Evolutionary conservation across 2,797 vertebrate genomes (phyloP).

Genomic region (Pseudochirops cupreus): DNA sequence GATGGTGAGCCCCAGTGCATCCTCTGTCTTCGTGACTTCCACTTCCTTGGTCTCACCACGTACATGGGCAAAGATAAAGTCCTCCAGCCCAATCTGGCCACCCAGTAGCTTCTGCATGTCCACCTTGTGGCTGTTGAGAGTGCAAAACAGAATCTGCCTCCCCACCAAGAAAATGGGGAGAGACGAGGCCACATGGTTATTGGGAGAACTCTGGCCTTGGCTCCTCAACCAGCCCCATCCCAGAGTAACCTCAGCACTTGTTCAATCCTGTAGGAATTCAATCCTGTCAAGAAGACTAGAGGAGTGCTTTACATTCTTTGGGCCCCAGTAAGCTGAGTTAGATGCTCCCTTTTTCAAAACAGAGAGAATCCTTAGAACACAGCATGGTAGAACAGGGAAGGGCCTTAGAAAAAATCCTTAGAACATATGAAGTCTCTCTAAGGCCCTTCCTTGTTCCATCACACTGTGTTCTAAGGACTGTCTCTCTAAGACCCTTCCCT

Average conservation of each 20-base stretch:
- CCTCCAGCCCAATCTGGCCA: slow-evolving; percentile 97
- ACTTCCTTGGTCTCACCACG: slow-evolving; percentile 97
- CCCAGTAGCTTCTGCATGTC: slow-evolving; percentile 99
- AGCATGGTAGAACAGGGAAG: neutral
- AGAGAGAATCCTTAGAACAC: neutral
- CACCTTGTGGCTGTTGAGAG: slow-evolving; percentile 97
- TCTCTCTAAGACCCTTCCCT: neutral
- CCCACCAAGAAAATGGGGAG: neutral
- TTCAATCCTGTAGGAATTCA: neutral
- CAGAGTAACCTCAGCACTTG: neutral
- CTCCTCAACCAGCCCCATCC: neutral
- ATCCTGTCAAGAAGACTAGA: neutral
- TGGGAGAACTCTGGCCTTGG: neutral
- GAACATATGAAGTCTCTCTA: neutral
- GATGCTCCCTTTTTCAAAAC: too few species aligned
- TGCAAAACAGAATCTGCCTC: slow-evolving; percentile 96
- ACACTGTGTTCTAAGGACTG: too few species aligned
- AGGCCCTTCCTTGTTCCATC: too few species aligned
- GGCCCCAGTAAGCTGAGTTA: neutral
- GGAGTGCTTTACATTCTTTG: neutral
- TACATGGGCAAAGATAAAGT: slow-evolving; percentile 98
- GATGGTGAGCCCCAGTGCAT: slow-evolving; percentile 96
- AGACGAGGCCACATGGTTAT: neutral
- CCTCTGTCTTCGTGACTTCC: slow-evolving; percentile 97
- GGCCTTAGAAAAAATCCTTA: neutral